Conservation (phyloP, 2,113 vertebrate species). For the Mesembrinibis cayennensis region DNA sequence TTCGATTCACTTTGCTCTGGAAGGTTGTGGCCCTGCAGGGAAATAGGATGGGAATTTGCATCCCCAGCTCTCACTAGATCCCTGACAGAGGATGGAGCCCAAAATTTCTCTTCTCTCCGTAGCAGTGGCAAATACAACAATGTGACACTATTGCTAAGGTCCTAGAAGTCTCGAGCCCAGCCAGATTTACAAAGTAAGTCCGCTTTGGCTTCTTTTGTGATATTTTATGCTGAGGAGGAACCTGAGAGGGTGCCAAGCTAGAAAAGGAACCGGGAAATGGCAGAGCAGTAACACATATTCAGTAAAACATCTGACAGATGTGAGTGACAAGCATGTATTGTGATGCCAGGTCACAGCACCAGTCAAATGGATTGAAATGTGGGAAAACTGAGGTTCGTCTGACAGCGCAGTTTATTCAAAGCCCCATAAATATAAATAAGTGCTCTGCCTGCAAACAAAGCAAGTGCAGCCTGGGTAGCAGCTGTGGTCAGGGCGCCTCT, state of each 20-base stretch:
- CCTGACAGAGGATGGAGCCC: neutral
- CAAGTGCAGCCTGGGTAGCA: neutral
- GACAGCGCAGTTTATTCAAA: neutral
- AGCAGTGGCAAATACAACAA: neutral
- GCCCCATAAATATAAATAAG: neutral
- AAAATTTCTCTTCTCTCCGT: neutral
- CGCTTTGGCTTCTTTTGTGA: neutral
- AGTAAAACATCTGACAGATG: slow-evolving; percentile 4
- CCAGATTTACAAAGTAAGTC: neutral
- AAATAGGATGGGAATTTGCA: neutral
- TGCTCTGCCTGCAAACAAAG: slow-evolving; percentile 31
- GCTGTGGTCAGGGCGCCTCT: neutral
- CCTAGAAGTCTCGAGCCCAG: neutral
- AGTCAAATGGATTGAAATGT: neutral
- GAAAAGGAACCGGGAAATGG: neutral
- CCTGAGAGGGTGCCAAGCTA: neutral
- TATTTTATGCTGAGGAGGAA: neutral
- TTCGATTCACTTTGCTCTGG: neutral
- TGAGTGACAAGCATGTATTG: neutral
- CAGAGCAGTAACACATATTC: neutral
- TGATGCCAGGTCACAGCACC: neutral
- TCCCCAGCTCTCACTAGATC: neutral
- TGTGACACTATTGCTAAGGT: neutral
- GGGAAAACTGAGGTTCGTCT: neutral
- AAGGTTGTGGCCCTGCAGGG: neutral